Percentiles rank a stretch among this genome's conserved stretches.
phyloP scores from a whole-genome alignment of 2,797 vertebrate genomes.

The Falco biarmicus region DNA sequence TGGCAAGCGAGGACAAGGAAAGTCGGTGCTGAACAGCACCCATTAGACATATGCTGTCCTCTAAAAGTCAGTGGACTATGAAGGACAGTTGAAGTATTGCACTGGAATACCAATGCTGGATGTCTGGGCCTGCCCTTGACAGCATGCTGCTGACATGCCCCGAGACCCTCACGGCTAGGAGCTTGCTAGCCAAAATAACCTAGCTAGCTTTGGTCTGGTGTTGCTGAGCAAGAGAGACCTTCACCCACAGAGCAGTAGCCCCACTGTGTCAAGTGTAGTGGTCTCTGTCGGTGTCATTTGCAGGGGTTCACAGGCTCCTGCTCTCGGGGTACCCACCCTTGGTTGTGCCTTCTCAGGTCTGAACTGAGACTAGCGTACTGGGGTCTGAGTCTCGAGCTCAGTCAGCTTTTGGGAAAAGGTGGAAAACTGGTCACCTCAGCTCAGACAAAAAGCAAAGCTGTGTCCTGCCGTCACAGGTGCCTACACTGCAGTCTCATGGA shows the following conservation, averaged over 20 bases:
- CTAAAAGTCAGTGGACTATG: not conserved
- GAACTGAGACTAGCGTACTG: not conserved
- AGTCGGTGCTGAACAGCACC: not conserved
- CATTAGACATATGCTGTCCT: not conserved
- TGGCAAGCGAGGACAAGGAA: not conserved
- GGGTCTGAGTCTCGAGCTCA: not conserved
- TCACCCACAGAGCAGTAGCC: not conserved
- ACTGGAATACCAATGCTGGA: rapidly evolving
- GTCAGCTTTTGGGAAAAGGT: not conserved
- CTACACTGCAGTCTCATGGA: not conserved
- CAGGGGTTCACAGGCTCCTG: not conserved
- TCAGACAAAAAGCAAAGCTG: not conserved
- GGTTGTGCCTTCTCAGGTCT: not conserved
- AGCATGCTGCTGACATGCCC: not conserved
- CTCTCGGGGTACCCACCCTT: rapidly evolving
- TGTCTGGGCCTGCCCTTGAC: not conserved
- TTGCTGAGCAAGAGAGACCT: not conserved
- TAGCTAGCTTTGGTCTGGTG: not conserved
- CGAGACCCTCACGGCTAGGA: not conserved
- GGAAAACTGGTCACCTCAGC: not conserved
- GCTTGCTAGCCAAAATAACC: not conserved
- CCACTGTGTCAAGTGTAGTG: not conserved
- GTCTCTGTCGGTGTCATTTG: not conserved
- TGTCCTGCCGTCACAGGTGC: rapidly evolving
- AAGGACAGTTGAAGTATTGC: not conserved